phyloP scores from a whole-genome alignment of 2,797 vertebrate species.

The Capromys pilorides region DNA sequence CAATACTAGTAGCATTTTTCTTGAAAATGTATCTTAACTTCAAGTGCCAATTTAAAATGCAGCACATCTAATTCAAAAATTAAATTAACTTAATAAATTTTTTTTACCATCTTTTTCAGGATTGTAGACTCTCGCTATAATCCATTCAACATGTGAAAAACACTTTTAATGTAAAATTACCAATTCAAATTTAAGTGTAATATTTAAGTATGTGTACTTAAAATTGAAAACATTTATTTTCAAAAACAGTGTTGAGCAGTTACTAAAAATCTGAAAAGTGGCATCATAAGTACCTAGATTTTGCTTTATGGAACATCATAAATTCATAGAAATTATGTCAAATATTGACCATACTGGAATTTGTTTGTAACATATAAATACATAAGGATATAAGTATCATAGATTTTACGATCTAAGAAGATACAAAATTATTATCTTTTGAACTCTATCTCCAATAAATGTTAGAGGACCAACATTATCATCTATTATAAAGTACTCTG shows the following conservation, averaged over 20 bases:
- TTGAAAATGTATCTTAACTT: slow-evolving; percentile 2
- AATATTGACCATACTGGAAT: slow-evolving; percentile 55
- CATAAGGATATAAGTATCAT: not conserved
- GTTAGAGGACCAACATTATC: not conserved
- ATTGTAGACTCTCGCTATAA: not conserved
- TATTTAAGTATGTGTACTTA: slow-evolving; percentile 44
- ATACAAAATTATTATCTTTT: slow-evolving; percentile 38
- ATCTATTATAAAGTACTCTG: not conserved
- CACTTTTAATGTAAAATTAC: slow-evolving; percentile 26
- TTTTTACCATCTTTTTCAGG: not conserved
- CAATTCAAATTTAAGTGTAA: slow-evolving; percentile 46
- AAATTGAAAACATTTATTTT: slow-evolving; percentile 48
- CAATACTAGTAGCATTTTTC: not conserved
- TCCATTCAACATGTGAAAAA: not conserved
- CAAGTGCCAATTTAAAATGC: slow-evolving; percentile 36
- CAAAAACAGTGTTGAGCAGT: slow-evolving; percentile 2
- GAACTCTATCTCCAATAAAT: slow-evolving; percentile 10
- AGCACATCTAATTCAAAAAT: slow-evolving; percentile 27
- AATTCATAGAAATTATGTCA: slow-evolving; percentile 54
- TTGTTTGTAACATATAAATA: slow-evolving; percentile 62
- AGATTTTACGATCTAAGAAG: slow-evolving; percentile 54
- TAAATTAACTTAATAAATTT: slow-evolving; percentile 24
- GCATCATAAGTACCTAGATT: slow-evolving; percentile 21
- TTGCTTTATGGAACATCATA: slow-evolving; percentile 34
- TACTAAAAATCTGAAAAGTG: slow-evolving; percentile 59